These are phyloP conservation scores for Hippoglossus hippoglossus DNA, from an alignment of 2,797 vertebrate species.

Conservation along the genomic window DNA sequence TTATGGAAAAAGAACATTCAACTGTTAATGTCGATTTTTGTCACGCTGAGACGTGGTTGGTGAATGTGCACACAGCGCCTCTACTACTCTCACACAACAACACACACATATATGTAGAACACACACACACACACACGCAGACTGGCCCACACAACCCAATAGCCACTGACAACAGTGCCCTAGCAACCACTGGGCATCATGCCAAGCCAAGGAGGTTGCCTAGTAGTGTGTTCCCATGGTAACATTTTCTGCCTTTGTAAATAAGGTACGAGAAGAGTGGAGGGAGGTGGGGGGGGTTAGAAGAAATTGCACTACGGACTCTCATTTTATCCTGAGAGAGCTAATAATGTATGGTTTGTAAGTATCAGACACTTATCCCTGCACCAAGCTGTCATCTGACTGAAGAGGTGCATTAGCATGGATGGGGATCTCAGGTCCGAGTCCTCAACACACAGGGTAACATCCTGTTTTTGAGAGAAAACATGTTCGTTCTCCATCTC, in stretches of 20 bases:
- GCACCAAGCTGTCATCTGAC: constrained; percentile 42
- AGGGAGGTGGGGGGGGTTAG: constrained; percentile 58
- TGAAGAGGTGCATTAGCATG: constrained; percentile 48
- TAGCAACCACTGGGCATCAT: constrained; percentile 87
- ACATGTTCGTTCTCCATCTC: constrained; percentile 3
- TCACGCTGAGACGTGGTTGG: constrained; percentile 15
- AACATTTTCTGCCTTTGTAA: constrained; percentile 86
- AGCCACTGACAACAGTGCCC: constrained; percentile 84
- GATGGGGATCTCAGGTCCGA: constrained; percentile 28
- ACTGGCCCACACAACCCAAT: constrained; percentile 77
- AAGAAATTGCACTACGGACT: constrained; percentile 65
- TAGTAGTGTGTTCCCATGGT: constrained; percentile 86
- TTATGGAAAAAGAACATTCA: constrained; percentile 37
- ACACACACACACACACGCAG: constrained; percentile 29
- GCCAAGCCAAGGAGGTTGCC: constrained; percentile 86
- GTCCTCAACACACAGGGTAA: constrained; percentile 7
- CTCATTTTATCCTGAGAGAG: constrained; percentile 63
- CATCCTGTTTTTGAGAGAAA: constrained; percentile 25
- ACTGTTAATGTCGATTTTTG: constrained; percentile 19
- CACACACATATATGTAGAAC: constrained; percentile 24
- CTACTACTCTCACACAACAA: constrained; percentile 32
- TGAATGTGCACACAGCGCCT: constrained; percentile 23
- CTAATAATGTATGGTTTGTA: constrained; percentile 67
- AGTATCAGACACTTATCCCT: constrained; percentile 45
- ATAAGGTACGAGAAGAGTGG: constrained; percentile 76